These are phyloP conservation scores for Thalassoma bifasciatum DNA, from an alignment of 2,113 vertebrate genomes.

Conservation along the genomic window DNA sequence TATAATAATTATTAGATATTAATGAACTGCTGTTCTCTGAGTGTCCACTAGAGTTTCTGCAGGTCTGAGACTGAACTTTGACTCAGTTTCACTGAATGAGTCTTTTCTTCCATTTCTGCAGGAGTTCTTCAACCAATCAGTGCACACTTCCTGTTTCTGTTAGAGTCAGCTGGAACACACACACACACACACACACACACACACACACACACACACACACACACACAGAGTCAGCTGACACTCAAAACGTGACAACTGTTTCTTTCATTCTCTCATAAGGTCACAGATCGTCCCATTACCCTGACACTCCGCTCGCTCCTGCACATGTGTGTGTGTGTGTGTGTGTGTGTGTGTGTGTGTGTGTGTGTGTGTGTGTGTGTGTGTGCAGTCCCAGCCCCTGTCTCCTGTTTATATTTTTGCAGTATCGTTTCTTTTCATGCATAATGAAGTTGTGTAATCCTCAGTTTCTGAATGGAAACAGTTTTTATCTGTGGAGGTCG, in stretches of 20 bases:
- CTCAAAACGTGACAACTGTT: constrained; percentile 8
- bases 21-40: background rate
- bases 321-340: constrained; percentile 1
- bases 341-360: constrained; percentile 36
- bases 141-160: constrained; percentile 35
- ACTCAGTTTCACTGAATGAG: constrained; percentile 23
- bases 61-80: background rate
- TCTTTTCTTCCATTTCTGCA: constrained; percentile 13
- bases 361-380: constrained; percentile 55
- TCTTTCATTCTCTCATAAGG: constrained; percentile 3
- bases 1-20: too few species aligned
- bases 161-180: constrained; percentile 9
- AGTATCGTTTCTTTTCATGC: too few species aligned
- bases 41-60: background rate
- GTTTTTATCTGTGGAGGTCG: background rate
- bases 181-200: constrained; percentile 14
- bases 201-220: constrained; percentile 21
- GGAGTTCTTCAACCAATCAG: constrained; percentile 2
- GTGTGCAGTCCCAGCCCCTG: too few species aligned
- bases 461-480: background rate
- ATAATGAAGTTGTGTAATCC: too few species aligned
- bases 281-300: constrained; percentile 13
- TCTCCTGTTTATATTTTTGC: too few species aligned
- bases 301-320: constrained; percentile 1
- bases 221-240: constrained; percentile 36